phyloP scores from a whole-genome alignment of 2,888 invertebrate genomes.

The Eupithecia inturbata region DNA sequence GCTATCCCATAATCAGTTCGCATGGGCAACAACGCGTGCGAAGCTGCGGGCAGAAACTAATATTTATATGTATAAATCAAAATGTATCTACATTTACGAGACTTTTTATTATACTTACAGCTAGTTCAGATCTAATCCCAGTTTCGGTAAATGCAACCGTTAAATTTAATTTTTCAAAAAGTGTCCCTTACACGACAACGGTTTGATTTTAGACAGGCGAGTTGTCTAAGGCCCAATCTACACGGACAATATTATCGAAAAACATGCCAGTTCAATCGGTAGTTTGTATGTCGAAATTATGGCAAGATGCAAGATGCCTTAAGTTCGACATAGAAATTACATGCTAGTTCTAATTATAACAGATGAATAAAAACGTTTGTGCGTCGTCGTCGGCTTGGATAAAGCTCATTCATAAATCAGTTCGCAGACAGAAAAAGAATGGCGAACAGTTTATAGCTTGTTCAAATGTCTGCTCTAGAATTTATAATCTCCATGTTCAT shows the following conservation, averaged over 20 bases:
- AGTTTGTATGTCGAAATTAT: too few species aligned
- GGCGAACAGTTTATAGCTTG: conserved; percentile 9
- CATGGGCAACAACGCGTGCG: too few species aligned
- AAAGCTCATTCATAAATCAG: conserved; percentile 23
- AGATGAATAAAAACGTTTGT: not conserved
- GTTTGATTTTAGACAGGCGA: not conserved
- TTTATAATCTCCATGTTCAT: conserved; percentile 12
- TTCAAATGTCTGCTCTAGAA: conserved; percentile 19
- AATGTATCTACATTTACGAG: too few species aligned
- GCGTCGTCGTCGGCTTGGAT: not conserved
- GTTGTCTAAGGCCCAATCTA: not conserved
- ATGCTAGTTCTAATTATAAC: not conserved
- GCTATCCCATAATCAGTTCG: too few species aligned
- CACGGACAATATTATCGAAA: not conserved
- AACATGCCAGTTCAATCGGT: not conserved
- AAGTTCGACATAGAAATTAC: not conserved
- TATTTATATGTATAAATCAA: too few species aligned
- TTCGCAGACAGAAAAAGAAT: conserved; percentile 18
- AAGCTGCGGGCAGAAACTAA: too few species aligned
- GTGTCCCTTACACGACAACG: too few species aligned
- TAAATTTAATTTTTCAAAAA: too few species aligned
- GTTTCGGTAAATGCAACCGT: too few species aligned
- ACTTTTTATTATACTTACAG: too few species aligned
- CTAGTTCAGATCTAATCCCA: too few species aligned
- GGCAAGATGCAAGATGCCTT: too few species aligned